Evolutionary conservation across 2,113 vertebrate species (phyloP), one percentile per base, ranked within the genome.

Genomic region (Microtus montanus): DNA sequence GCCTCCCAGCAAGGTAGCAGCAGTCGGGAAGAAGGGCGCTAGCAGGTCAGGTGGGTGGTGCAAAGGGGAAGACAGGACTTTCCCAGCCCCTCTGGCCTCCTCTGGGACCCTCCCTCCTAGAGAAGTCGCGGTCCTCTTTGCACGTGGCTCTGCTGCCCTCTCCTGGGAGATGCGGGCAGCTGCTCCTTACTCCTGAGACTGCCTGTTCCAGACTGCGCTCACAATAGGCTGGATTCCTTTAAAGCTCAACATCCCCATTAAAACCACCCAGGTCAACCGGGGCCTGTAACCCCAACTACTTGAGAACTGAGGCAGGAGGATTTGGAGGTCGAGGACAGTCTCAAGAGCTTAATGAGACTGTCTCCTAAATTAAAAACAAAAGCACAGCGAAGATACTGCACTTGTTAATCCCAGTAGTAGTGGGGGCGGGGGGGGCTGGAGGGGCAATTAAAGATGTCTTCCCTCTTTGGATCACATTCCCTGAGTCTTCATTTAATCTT

Each of bases 71-170:
- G 28, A 24, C 58, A 7, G 71, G 71, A 58, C 33, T 64, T 52
- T 47, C 74, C 44, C 6, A 2, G 74, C 33, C 54, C 0, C 35
- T 22, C 4, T 1, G 1, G 22, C 47, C 49, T 63, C 41, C 64
- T 35, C 28, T 0, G 26, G 13, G 26, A 71, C 71, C 26, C 70
- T 3, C 11, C 64, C 41, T 58, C 10, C 61, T 20, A 0, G 1
- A 64, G 38, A 52, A 61, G 28, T 73, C 0, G 1, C 2, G 28
- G 35, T 1, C 85, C 20, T 63, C 26, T 47, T 90, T 85, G 49
- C 5, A 5, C 87, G 22, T 41, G 94, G 54, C 28, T 30, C 70
- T 97, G 89, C 97, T 96, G 97, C 97, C 97, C 96, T 70, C 97
- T 97, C 64, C 97, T 94, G 97, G 97, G 89, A 74, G 68, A 58